Evolutionary conservation across 2,888 invertebrate species (phyloP), one percentile per base, ranked within the genome.

Genomic region (Microctonus brassicae): DNA sequence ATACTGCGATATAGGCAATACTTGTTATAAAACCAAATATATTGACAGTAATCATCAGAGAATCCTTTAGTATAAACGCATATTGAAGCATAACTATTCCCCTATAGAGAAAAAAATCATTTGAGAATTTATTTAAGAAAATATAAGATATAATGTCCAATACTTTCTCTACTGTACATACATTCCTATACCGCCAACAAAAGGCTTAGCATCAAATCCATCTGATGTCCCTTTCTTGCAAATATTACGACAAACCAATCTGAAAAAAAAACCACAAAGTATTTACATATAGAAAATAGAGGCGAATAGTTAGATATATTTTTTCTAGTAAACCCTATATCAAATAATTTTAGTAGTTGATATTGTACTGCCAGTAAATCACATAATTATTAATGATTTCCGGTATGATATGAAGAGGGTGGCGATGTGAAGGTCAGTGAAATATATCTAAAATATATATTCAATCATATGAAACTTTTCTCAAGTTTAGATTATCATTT

Each of bases 21-120:
- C 94, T 96, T 64, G 95, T 88, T 0, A 90, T 87, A 73, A 94
- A 88, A 74, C 95, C 96, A 80, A 93, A 91, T 63, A 93, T 83
- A 87, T 96, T 97, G 22, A 95, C 94, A 81, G 90, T 90, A 61
- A 94, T 92, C 93, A 95, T 95, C 0, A 92, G 92, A 76, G 90
- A 88, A 83, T 97, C 96, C 60, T 91, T 89, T 73, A 96, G 89
- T 57, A 96, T 89, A 76, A 91, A 88, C 20, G 94, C 95, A 87
- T 93, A 94, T 82, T 94, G 93, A 73, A 96, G 89, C 90, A 94
- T 94, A 70, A 96, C 89, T 53, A 92, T 85, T 68, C 92, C 91
- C 88, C 96, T 96, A 89, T 96, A 89, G 87, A 76, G 70, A 76
- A 72, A 20, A 17, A 60, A 47, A 39, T 47, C n/a, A 26, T 29